Base-by-base conservation (phyloP, 2,113 vertebrate species). In the Chaetura pelagica region DNA sequence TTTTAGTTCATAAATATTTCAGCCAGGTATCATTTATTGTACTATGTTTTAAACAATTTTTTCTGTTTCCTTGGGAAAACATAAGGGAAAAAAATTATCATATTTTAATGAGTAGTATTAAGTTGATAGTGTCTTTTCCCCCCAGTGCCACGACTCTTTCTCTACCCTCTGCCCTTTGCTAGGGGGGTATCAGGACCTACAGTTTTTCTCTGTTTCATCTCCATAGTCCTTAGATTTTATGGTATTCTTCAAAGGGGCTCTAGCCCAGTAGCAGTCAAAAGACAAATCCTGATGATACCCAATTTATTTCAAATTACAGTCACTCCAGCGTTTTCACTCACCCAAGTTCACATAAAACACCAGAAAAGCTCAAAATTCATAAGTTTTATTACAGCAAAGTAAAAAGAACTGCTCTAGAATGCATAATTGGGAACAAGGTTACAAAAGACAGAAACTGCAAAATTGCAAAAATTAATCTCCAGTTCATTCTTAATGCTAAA, bases 1-100 rank as follows among this genome's bases (percentile, higher is more conserved):
- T 83, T 77, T 35, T 24, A 35, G 24, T 48, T 89, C 66, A 62
- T 95, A 29, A 92, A 93, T 93, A 79, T 94, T 97, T 96, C 58
- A 95, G 38, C 20, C 15, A 44, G 29, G 6, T 87, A 87, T 75
- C 40, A 12, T 82, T 87, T 76, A 9, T 69, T 91, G 34, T 73
- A 4, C 61, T 88, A 3, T 5, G 8, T 46, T 85, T 66, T 42
- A 57, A 93, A 46, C 11, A 0, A 5, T 42, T 76, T 83, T 44
- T 67, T 58, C 27, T 73, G 5, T 79, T 93, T 44, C 55, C n/a
- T 66, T 85, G 51, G 40, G 35, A 81, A 49, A 40, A 46, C 22
- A 64, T 35, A 49, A 73, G 16, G 15, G 49, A 54, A 85, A 62
- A 85, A 83, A 49, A 15, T 49, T 55, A 26, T 2, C 14, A 7